Base-by-base conservation (phyloP, 2,888 invertebrate species). In the Dendrolimus pini region DNA sequence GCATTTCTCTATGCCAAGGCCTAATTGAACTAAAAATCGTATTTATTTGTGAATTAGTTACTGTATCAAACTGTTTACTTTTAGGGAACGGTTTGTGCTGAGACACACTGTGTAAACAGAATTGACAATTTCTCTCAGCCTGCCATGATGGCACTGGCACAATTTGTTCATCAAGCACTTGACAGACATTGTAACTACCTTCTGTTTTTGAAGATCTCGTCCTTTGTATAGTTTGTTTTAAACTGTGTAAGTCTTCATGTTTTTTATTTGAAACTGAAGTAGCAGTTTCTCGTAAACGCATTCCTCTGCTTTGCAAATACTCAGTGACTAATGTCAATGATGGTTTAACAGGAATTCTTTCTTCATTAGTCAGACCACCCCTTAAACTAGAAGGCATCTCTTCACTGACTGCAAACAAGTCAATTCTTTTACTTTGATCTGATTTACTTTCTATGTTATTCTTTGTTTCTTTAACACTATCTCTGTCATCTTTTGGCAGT, bases 311-410 rank as follows among this genome's bases (percentile, higher is more conserved):
- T 68, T 88, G 85, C 55, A 90, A 72, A 67, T 86, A 87, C 62
- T 89, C 88, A 53, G 89, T 82, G 8, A 90, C 83, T 56, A 88
- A 64, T 54, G 82, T 88, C 52, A 88, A 64, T 1, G 89, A 82
- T 9, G 85, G 73, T 64, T 77, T 82, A 0, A 67, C 55, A 53
- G 71, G 67, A 18, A 63, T 62, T 59, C 68, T 68, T 47, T 76
- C 74, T 59, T 69, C 75, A 53, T 67, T 68, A 9, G 65, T 67
- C 10, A 70, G 58, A 6, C 79, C 78, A 13, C 84, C 84, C 18
- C 84, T 72, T 60, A 90, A 72, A 62, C 83, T 85, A 13, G 80
- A 77, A 10, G 86, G 89, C 89, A 90, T 90, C 70, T 89, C 89
- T 58, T 84, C 81, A 65, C 90, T 90, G 6, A 89, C 62, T 9